Percentiles rank a stretch among this genome's conserved stretches.
phyloP scores from a whole-genome alignment of 2,113 vertebrate species.

The Platysteira castanea region DNA sequence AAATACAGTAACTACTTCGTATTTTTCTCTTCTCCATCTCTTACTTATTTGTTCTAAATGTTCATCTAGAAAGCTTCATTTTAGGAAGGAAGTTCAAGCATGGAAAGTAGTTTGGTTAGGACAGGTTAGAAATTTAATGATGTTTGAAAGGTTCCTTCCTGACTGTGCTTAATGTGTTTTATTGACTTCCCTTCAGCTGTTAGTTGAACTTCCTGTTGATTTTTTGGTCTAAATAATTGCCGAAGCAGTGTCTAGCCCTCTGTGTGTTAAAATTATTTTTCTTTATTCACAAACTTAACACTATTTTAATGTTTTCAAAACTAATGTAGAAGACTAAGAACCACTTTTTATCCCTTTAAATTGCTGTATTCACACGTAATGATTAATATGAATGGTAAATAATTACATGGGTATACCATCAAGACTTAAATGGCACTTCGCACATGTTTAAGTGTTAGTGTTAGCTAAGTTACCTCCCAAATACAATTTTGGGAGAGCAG shows the following conservation, averaged over 20 bases:
- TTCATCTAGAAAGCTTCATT: neutral
- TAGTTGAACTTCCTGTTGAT: conserved; percentile 50
- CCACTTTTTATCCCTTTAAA: neutral
- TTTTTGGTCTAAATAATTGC: neutral
- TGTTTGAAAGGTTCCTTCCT: conserved; percentile 65
- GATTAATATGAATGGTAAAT: neutral
- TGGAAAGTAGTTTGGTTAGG: conserved; percentile 35
- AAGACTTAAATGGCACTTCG: neutral
- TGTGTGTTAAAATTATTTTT: neutral
- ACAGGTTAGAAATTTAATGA: conserved; percentile 11
- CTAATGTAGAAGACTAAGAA: neutral
- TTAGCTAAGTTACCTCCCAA: neutral
- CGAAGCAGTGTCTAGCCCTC: neutral
- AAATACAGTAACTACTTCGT: neutral
- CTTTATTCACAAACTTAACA: neutral
- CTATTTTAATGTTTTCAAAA: neutral
- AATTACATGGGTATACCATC: neutral
- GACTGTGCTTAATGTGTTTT: neutral
- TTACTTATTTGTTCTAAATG: neutral
- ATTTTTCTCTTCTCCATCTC: neutral
- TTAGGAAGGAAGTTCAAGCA: conserved; percentile 39
- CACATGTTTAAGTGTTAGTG: neutral
- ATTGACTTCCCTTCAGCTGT: conserved; percentile 48
- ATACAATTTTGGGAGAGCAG: neutral
- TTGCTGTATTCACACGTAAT: neutral